phyloP scores from a whole-genome alignment of 2,888 invertebrate genomes.

The Rhogogaster chlorosoma region DNA sequence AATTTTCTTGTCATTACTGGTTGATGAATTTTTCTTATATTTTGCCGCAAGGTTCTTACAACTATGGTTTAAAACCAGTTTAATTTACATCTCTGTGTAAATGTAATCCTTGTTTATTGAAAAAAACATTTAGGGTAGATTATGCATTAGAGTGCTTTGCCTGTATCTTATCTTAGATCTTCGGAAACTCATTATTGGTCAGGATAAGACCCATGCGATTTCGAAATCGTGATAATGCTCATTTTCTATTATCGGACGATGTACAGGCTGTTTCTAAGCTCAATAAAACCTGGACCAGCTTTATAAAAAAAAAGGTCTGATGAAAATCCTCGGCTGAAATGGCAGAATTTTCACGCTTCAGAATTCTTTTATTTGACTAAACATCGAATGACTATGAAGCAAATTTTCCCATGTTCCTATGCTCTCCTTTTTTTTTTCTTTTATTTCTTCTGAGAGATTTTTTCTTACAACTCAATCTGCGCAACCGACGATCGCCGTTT shows the following conservation, averaged over 20 bases:
- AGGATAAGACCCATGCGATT: background rate
- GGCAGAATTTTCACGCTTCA: background rate
- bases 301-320: too few relatives aligned
- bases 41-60: background rate
- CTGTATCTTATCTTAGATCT: constrained; percentile 7
- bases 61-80: background rate
- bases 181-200: constrained; percentile 5
- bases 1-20: background rate
- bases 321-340: background rate
- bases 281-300: background rate
- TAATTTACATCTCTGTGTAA: background rate
- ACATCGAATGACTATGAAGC: background rate
- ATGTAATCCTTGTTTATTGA: background rate
- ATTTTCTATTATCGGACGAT: background rate
- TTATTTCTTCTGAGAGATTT: too few relatives aligned
- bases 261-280: background rate
- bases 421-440: too few relatives aligned
- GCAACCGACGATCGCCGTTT: background rate
- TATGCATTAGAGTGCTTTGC: background rate
- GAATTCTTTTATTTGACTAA: background rate
- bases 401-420: background rate
- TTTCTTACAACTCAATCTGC: background rate
- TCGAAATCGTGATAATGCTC: background rate
- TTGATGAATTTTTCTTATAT: background rate
- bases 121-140: background rate